Conservation (phyloP, 2,113 vertebrate species). For the Dolichallabes microphthalmus region DNA sequence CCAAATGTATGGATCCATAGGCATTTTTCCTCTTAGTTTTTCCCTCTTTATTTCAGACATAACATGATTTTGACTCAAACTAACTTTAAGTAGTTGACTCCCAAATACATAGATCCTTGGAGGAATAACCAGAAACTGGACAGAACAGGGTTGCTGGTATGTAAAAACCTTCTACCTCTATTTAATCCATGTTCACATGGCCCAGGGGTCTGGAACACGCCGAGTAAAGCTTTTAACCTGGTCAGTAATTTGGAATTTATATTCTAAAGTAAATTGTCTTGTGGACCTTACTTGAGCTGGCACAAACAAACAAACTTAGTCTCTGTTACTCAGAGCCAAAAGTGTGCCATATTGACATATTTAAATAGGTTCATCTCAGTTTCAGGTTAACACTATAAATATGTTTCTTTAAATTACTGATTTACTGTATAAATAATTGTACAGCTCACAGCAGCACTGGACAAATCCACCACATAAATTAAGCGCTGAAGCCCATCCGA, state of each 20-base stretch:
- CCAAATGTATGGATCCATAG: no score
- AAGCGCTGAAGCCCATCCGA: conserved; percentile 6
- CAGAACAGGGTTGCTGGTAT: not conserved
- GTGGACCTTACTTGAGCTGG: not conserved
- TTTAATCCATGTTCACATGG: not conserved
- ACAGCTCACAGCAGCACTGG: not conserved
- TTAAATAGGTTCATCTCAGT: not conserved
- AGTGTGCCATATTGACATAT: not conserved
- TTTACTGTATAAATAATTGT: not conserved
- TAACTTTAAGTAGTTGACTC: not conserved
- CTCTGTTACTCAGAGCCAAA: not conserved
- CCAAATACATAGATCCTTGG: not conserved
- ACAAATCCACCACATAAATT: not conserved
- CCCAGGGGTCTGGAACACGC: not conserved
- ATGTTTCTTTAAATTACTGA: not conserved
- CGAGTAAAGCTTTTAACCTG: not conserved
- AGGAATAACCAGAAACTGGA: not conserved
- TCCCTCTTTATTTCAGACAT: no score
- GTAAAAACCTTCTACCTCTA: not conserved
- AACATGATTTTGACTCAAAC: no score
- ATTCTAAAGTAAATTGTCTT: not conserved
- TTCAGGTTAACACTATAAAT: not conserved
- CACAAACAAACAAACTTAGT: not conserved
- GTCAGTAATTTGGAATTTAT: not conserved
- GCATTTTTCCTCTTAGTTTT: no score